A percentile compares a stretch with the other conserved stretches of the same genome.
Conservation (phyloP, 2,797 vertebrate species). For the Pseudochromis fuscus region DNA sequence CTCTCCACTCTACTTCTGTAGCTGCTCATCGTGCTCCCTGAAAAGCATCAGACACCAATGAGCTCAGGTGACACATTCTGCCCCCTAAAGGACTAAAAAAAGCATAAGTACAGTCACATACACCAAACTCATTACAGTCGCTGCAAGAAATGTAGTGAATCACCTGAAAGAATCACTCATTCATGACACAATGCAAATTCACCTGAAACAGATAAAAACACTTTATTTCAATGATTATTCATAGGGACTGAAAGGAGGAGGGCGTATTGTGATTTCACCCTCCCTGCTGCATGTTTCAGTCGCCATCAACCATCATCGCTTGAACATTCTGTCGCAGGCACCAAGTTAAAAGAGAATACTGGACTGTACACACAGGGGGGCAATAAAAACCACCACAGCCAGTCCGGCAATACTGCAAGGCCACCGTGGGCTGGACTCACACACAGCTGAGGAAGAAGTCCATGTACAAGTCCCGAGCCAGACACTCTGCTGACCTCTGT, state of each 20-base stretch:
- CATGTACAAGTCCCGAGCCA: constrained; percentile 59
- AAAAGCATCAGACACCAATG: constrained; percentile 23
- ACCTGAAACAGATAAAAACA: constrained; percentile 85
- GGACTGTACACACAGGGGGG: constrained; percentile 80
- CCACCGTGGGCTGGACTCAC: constrained; percentile 76
- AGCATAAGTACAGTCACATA: constrained; percentile 29
- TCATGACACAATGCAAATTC: constrained; percentile 48
- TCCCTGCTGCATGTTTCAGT: constrained; percentile 71
- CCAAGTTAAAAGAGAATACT: constrained; percentile 86
- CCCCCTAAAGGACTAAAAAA: constrained; percentile 48
- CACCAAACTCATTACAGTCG: neutral
- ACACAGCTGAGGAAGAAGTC: constrained; percentile 69
- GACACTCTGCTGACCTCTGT: constrained; percentile 47
- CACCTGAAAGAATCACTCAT: constrained; percentile 43
- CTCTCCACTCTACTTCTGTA: constrained; percentile 31
- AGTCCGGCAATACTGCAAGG: constrained; percentile 85
- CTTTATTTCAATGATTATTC: constrained; percentile 85
- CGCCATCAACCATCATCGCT: constrained; percentile 65
- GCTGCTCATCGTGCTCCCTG: constrained; percentile 33
- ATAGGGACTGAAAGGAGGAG: constrained; percentile 72
- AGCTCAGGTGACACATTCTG: constrained; percentile 40
- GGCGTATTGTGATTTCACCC: constrained; percentile 58
- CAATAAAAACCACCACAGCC: constrained; percentile 80
- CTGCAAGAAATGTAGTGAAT: neutral
- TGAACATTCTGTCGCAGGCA: constrained; percentile 83